Base-by-base conservation (phyloP, 2,888 invertebrate genomes). In the Coecobrya sp. region DNA sequence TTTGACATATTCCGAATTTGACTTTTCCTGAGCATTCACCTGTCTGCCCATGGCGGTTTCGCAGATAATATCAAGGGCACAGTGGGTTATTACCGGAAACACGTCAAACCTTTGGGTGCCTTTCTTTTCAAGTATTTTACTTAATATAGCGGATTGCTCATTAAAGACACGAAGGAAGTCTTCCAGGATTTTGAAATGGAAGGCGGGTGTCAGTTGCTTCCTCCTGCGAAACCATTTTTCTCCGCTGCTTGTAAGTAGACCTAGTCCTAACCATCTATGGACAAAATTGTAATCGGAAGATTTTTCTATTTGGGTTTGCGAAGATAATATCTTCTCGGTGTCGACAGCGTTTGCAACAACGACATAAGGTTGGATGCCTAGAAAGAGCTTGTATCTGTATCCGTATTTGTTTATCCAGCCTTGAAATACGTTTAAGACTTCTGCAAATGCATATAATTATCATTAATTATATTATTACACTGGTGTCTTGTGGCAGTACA, bases 11-110 rank as follows among this genome's bases (percentile, higher is more conserved):
- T 96, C 96, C n/a, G 96, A 95, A 16, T 95, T 95, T 10, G 94
- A 94, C 89, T 95, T 95, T 0, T 94, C 95, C 95, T 98, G 98
- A 0, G 98, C 98, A 95, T 97, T 96, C 0, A 98, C 96, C 42
- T 97, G 96, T 11, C 97, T 97, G 0, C 98, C 98, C 98, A 98
- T 98, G 13, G 98, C 97, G 8, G 98, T 97, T 96, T 98, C 97
- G 95, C 97, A 97, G 70, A 97, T 97, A 94, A 97, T 97, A 95
- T 97, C 97, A 94, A 97, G 96, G 5, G 96, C 97, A 96, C 96
- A 97, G 82, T 96, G 96, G 95, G 97, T 97, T 0, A 97, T 96
- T 92, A 97, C 96, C 10, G 97, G 97, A 95, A 97, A 97, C 49
- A 97, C 95, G 95, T 97, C 96, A 25, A 97, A 95, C 16, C n/a